phyloP scores from a whole-genome alignment of 2,888 invertebrate species.

The Sphinx pinastri region DNA sequence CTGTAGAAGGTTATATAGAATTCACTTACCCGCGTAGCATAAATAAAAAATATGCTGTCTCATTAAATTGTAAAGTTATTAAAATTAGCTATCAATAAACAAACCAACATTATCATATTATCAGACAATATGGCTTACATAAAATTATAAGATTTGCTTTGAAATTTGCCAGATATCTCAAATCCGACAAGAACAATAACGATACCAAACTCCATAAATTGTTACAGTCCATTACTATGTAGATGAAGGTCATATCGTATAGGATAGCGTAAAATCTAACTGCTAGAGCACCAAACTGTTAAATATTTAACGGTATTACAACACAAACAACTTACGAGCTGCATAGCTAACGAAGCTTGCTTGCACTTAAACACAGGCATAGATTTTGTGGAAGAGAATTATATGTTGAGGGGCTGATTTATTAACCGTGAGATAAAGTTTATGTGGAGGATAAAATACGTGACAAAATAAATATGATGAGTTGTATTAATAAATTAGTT shows the following conservation, averaged over 20 bases:
- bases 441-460: too few relatives aligned
- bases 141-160: too few relatives aligned
- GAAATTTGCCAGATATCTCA: too few relatives aligned
- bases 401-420: not conserved
- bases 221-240: not conserved
- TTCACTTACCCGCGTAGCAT: too few relatives aligned
- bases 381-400: conserved; percentile 5
- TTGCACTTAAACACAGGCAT: conserved; percentile 29
- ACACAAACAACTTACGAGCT: conserved; percentile 35
- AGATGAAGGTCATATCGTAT: not conserved
- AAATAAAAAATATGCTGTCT: not conserved
- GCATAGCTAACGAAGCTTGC: conserved; percentile 33
- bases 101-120: not conserved
- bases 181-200: not conserved
- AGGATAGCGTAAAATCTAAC: not conserved
- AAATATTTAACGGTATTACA: conserved; percentile 32
- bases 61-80: not conserved
- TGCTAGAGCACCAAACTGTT: conserved; percentile 17
- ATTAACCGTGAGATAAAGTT: too few relatives aligned
- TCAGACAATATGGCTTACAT: too few relatives aligned
- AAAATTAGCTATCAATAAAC: too few relatives aligned
- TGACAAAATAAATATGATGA: too few relatives aligned
- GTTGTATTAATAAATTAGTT: too few relatives aligned
- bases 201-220: not conserved
- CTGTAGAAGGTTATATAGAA: too few relatives aligned